Evolutionary conservation across 2,113 vertebrate genomes (phyloP), one percentile per base, ranked within the genome.

Genomic region (Haemorhous mexicanus): DNA sequence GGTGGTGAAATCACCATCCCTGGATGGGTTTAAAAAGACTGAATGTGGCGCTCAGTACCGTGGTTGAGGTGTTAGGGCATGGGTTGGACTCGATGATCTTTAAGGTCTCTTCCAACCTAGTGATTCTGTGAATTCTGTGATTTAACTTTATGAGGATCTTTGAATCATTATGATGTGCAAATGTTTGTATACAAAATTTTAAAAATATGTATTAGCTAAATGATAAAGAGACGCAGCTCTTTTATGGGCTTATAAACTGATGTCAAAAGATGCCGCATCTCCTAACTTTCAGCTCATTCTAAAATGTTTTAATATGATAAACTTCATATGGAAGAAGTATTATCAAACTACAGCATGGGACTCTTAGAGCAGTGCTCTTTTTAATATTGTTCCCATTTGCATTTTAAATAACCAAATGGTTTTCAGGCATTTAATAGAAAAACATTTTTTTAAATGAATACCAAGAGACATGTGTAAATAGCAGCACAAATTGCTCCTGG

Each of bases 401-500:
- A 91, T 96, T 97, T 97, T 97, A 96, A 95, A 95, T 97, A 97
- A 94, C 66, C 43, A 94, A 95, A 90, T 96, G 92, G 91, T 94
- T 94, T 89, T 80, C 95, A 95, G 87, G 58, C 96, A 93, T 97
- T 97, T 97, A 97, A 98, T 92, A 96, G 94, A 93, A 95, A 92
- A 95, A 82, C 92, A 96, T 97, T 96, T 94, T 88, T 97, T 96
- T 80, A 96, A 93, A 96, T 97, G 91, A 97, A 97, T 95, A 96
- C 85, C 96, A 96, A 91, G 97, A 97, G 97, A 97, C 96, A 94
- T 97, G 97, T 95, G 95, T 96, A 96, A 96, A 96, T 77, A 96
- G 94, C 97, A 95, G 95, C 97, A 97, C 92, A 97, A 97, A 98
- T 97, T 93, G 94, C 95, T 96, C 86, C 66, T 93, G 84, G 97